Conservation (phyloP, 64 coral and sea anemone species). For the Porites lutea region DNA sequence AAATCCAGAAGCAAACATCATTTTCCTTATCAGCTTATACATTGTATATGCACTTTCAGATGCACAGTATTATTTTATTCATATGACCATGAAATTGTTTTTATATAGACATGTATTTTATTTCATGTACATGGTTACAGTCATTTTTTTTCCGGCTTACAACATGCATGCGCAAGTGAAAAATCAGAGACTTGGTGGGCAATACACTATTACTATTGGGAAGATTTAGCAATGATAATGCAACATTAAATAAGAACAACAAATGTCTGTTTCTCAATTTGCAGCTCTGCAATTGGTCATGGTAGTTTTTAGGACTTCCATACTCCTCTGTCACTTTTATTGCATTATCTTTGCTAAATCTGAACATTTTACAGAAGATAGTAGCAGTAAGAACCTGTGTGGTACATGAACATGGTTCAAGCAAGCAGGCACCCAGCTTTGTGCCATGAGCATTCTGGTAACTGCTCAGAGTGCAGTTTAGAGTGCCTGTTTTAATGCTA, state of each 20-base stretch:
- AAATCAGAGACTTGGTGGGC: neutral
- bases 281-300: no score
- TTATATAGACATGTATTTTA: neutral
- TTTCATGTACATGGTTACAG: neutral
- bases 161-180: neutral
- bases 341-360: no score
- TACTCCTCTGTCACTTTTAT: no score
- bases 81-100: neutral
- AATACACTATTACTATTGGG: no score
- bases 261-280: no score
- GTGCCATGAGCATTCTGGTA: neutral
- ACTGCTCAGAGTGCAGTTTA: neutral
- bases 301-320: no score
- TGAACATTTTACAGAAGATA: neutral
- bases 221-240: no score
- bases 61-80: neutral
- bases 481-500: neutral
- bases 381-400: neutral
- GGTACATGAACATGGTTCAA: neutral
- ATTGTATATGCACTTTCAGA: neutral
- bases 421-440: neutral
- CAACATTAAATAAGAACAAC: no score
- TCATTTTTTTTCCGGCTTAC: neutral
- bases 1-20: no score
- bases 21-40: no score